Percentiles rank a stretch among this genome's conserved stretches.
These are phyloP conservation scores for Podiceps cristatus DNA, from an alignment of 2,113 vertebrate species.

Conservation along the genomic window DNA sequence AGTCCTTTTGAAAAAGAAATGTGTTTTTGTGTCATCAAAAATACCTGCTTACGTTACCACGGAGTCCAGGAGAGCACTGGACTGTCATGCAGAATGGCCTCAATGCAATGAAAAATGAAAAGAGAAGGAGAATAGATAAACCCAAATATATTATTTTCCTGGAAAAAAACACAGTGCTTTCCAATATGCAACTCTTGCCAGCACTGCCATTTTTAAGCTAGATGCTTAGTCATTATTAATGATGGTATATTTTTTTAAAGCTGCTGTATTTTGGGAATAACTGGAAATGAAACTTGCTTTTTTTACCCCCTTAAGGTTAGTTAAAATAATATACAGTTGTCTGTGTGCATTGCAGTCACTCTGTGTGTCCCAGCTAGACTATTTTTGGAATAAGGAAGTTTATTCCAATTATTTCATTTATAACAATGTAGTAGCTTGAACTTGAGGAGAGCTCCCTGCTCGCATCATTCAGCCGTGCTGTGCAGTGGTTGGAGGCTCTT, in stretches of 20 bases:
- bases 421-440: not conserved
- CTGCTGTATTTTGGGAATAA: not conserved
- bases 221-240: slow-evolving; percentile 11
- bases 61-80: not conserved
- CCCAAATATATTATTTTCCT: not conserved
- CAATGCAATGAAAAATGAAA: not conserved
- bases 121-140: not conserved
- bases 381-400: slow-evolving; percentile 13
- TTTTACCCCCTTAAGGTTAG: not conserved
- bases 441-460: not conserved
- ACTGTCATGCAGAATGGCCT: not conserved
- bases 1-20: not conserved
- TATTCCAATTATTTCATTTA: not conserved
- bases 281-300: not conserved
- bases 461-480: not conserved
- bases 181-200: not conserved
- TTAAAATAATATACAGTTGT: not conserved
- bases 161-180: not conserved
- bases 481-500: not conserved
- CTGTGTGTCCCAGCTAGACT: not conserved
- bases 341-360: not conserved
- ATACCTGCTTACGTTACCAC: not conserved
- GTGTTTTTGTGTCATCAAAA: not conserved
- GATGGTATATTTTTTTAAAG: not conserved
- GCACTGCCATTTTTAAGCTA: not conserved